These are phyloP conservation scores for Trichonephila clavipes DNA, from an alignment of 1,140 invertebrate species.

Conservation along the genomic window DNA sequence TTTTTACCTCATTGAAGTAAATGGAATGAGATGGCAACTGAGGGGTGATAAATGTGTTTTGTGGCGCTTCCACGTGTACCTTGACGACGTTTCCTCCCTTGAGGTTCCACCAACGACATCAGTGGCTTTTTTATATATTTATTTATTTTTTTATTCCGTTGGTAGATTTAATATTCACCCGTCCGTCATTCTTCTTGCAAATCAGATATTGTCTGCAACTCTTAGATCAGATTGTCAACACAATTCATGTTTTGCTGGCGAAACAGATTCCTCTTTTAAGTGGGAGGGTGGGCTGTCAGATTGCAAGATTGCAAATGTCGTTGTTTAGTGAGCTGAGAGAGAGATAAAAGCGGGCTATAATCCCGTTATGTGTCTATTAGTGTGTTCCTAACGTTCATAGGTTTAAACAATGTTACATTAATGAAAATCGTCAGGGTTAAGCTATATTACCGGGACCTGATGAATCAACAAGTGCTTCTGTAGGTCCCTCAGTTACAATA, in stretches of 20 bases:
- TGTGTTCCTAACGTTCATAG: too few species aligned
- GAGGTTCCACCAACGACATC: not conserved
- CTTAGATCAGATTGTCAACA: constrained; percentile 29
- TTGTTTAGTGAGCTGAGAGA: not conserved
- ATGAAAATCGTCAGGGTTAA: too few species aligned
- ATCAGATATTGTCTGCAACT: constrained; percentile 55
- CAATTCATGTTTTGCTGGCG: not conserved
- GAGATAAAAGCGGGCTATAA: not conserved
- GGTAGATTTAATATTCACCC: constrained; percentile 63
- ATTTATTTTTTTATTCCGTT: not conserved
- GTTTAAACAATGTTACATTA: too few species aligned
- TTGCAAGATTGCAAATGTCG: too few species aligned
- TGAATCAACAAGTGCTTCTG: too few species aligned
- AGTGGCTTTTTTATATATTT: not conserved
- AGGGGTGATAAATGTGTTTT: constrained; percentile 45
- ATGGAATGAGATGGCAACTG: constrained; percentile 42
- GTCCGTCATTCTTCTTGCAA: constrained; percentile 53
- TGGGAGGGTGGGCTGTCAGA: not conserved
- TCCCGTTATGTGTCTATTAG: too few species aligned
- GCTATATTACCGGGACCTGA: too few species aligned
- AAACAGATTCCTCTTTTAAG: not conserved
- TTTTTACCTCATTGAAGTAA: constrained; percentile 58
- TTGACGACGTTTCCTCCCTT: constrained; percentile 22
- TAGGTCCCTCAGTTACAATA: too few species aligned
- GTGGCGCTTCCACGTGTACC: constrained; percentile 1